Base-by-base conservation (phyloP, 2,113 vertebrate genomes). In the Tragelaphus buxtoni region DNA sequence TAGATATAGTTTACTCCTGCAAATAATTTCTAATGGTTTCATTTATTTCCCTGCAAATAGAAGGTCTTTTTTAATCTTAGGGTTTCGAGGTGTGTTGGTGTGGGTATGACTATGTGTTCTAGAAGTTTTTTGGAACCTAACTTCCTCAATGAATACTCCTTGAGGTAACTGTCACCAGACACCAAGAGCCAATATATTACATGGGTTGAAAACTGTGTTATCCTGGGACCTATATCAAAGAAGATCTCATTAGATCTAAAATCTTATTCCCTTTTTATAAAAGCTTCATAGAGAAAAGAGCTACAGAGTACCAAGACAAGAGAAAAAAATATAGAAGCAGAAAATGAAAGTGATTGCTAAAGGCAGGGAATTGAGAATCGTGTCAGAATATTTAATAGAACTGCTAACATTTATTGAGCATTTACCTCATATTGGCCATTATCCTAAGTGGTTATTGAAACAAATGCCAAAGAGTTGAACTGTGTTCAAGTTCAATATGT, bases 201-300 rank as follows among this genome's bases (percentile, higher is more conserved):
- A 63, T 56, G 51, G 45, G 72, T 49, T 76, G 82, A 86, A 97
- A 97, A 94, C 79, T 97, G 47, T n/a, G 56, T 93, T 97, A 94
- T 90, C 94, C 94, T 90, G 42, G 35, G 5, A 95, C 61, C 47
- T 97, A 96, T 93, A 94, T 97, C 92, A 96, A 86, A 90, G 76
- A 97, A 96, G 17, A 96, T 94, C 90, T 95, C 30, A 81, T 95
- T 89, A 89, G 39, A 94, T 82, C n/a, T 84, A 93, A 95, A 95
- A 93, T 92, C 65, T 69, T 94, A 82, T 88, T 91, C 20, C 8
- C 65, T 88, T 93, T 94, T 90, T 45, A 89, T 95, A 93, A 95
- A 92, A 53, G 3, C 63, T 90, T 96, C 63, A 55, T 55, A 88
- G 83, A 77, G 56, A 95, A 95, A 74, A 13, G 60, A 91, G 51